phyloP scores from a whole-genome alignment of 2,797 vertebrate species.

The Channallabes apus region DNA sequence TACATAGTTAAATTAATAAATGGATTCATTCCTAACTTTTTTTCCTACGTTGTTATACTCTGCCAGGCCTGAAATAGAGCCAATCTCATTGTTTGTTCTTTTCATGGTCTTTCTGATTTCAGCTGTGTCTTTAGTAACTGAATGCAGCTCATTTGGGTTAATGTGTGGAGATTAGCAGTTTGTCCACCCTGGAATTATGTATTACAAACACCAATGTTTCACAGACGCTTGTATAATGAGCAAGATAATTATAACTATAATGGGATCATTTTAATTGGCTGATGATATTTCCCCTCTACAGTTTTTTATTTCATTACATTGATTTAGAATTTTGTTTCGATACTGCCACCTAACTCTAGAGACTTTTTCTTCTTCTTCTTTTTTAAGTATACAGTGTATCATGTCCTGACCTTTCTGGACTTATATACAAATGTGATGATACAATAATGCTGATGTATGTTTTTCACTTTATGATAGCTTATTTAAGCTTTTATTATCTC shows the following conservation, averaged over 20 bases:
- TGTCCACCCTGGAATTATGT: background rate
- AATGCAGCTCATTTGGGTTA: background rate
- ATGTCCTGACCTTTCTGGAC: background rate
- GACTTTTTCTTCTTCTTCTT: background rate
- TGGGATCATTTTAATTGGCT: constrained; percentile 12
- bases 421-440: background rate
- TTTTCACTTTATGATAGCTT: background rate
- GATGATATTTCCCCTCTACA: background rate
- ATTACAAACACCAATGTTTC: constrained; percentile 4
- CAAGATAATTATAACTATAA: constrained; percentile 12
- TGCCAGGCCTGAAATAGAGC: background rate
- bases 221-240: background rate
- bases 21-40: background rate
- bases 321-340: background rate
- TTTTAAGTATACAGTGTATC: background rate
- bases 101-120: background rate
- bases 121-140: background rate
- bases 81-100: background rate
- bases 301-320: background rate
- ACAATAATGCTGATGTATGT: background rate
- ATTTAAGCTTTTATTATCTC: background rate
- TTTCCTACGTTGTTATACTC: background rate
- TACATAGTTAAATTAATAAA: background rate
- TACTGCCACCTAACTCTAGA: background rate
- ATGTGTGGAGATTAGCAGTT: background rate